Percentiles rank a stretch among this genome's conserved stretches.
These are phyloP conservation scores for Tipula confusa DNA, from an alignment of 2,888 invertebrate species.

Conservation along the genomic window DNA sequence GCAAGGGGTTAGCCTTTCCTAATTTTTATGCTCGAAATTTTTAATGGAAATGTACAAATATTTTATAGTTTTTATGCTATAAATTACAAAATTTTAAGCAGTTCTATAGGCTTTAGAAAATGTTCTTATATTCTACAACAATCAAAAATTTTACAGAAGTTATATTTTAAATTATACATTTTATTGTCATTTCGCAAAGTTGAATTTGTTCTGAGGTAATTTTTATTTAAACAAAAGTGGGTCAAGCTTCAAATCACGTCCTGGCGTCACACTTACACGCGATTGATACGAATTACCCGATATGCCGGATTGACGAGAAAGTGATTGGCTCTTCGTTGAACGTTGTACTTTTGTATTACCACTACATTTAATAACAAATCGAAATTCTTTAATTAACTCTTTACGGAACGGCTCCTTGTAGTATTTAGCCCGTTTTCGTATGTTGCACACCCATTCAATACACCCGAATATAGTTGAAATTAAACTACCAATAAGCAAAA, in stretches of 20 bases:
- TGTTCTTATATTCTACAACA: too few species aligned
- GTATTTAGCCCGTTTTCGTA: conserved; percentile 43
- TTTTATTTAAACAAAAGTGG: too few species aligned
- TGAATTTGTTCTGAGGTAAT: too few species aligned
- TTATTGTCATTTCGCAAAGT: too few species aligned
- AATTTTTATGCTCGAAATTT: too few species aligned
- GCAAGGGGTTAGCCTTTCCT: too few species aligned
- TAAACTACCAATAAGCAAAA: conserved; percentile 54
- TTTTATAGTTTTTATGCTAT: too few species aligned
- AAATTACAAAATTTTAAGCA: too few species aligned
- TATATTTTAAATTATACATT: too few species aligned
- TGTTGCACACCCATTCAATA: conserved; percentile 44
- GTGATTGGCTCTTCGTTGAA: conserved; percentile 40
- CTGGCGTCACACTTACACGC: not conserved
- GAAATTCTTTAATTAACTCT: conserved; percentile 60
- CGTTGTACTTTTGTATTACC: conserved; percentile 61
- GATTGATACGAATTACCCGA: conserved; percentile 21
- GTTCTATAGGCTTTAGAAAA: too few species aligned
- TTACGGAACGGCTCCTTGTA: conserved; percentile 54
- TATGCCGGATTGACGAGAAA: conserved; percentile 27
- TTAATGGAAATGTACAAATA: too few species aligned
- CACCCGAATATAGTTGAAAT: conserved; percentile 46
- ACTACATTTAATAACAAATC: conserved; percentile 62
- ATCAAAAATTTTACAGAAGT: too few species aligned
- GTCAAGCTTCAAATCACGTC: not conserved